Percentiles rank a stretch among this genome's conserved stretches.
Evolutionary conservation across 2,797 vertebrate species (phyloP).

Genomic region (Acrossocheilus wenchowensis): DNA sequence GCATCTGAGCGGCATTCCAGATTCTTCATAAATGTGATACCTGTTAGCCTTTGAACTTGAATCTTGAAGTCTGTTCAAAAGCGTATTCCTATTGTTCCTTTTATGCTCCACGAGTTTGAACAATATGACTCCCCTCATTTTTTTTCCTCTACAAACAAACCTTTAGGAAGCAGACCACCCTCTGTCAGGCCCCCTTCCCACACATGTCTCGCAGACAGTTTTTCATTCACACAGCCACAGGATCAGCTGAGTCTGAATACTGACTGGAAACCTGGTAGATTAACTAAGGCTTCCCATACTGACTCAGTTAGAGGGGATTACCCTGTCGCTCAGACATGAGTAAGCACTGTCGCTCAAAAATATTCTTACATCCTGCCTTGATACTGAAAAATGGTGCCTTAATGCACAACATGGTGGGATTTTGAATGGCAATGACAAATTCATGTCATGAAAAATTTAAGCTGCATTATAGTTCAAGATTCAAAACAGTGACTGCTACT

Average conservation of each 20-base stretch:
- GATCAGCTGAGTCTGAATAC: conserved; percentile 51
- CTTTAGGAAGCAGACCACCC: conserved; percentile 58
- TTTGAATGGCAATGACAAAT: conserved; percentile 32
- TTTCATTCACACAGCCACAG: conserved; percentile 50
- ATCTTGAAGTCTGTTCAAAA: conserved; percentile 30
- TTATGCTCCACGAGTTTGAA: conserved; percentile 52
- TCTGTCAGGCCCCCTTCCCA: conserved; percentile 39
- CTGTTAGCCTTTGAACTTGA: conserved; percentile 32
- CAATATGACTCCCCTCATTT: conserved; percentile 51
- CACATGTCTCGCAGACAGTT: conserved; percentile 41
- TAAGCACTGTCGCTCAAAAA: conserved; percentile 31
- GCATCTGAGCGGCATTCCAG: conserved; percentile 51
- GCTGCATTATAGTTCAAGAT: background rate
- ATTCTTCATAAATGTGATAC: conserved; percentile 43
- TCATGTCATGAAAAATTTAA: conserved; percentile 19
- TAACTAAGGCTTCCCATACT: conserved; percentile 21
- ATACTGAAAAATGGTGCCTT: conserved; percentile 19
- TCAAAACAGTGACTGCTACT: background rate
- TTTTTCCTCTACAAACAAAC: conserved; percentile 48
- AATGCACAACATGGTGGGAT: background rate
- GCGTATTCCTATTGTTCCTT: conserved; percentile 34
- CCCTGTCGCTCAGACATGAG: conserved; percentile 37
- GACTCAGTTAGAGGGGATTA: conserved; percentile 54
- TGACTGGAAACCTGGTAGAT: conserved; percentile 37
- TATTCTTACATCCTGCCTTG: background rate